Conservation (phyloP, 2,113 vertebrate species). For the Martes martes region DNA sequence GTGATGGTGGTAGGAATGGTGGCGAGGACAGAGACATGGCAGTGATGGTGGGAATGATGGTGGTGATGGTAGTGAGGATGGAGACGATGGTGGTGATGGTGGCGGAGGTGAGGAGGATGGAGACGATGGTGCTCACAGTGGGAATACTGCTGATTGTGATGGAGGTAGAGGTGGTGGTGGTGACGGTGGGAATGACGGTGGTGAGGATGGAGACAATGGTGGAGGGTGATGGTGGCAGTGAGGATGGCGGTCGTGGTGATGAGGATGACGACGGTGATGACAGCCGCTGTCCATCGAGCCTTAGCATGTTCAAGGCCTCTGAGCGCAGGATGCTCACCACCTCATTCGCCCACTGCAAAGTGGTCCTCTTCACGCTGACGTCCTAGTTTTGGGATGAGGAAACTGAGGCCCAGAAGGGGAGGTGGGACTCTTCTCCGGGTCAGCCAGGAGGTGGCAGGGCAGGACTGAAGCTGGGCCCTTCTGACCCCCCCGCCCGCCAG, state of each 20-base stretch:
- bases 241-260: accelerated
- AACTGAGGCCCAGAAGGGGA: background rate
- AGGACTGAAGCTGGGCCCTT: background rate
- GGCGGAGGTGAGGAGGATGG: background rate
- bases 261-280: accelerated
- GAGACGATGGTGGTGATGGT: no score
- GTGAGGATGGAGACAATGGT: no score
- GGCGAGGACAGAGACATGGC: no score
- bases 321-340: background rate
- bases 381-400: background rate
- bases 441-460: background rate
- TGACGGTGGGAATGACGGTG: accelerated
- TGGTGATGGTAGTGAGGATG: no score
- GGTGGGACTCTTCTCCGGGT: background rate
- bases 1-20: no score
- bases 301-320: background rate
- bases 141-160: background rate
- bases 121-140: accelerated
- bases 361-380: accelerated
- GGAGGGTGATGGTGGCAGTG: no score
- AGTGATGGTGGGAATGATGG: no score
- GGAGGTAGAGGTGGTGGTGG: background rate
- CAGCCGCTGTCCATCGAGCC: background rate
- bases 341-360: background rate
- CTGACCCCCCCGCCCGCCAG: accelerated